Percentiles rank a stretch among this genome's conserved stretches.
These are phyloP conservation scores for Lithophane socia DNA, from an alignment of 2,888 invertebrate genomes.

Conservation along the genomic window DNA sequence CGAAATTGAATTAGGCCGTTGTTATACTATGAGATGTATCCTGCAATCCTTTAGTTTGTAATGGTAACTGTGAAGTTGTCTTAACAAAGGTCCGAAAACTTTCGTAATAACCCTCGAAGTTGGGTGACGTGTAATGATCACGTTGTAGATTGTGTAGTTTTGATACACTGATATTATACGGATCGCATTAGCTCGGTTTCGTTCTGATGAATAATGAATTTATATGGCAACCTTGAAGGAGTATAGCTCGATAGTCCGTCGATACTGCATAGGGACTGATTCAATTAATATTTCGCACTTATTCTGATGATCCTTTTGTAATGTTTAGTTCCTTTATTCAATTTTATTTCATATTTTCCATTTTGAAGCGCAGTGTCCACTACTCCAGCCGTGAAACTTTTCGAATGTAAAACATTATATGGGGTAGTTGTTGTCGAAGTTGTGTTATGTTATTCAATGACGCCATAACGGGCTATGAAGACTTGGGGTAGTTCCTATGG, in stretches of 20 bases:
- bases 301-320: not conserved
- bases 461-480: not conserved
- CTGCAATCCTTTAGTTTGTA: constrained; percentile 52
- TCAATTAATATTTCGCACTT: constrained; percentile 19
- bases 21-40: constrained; percentile 46
- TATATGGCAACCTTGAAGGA: constrained; percentile 23
- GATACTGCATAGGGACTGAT: constrained; percentile 10
- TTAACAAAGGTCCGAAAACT: constrained; percentile 53
- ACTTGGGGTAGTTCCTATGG: not conserved
- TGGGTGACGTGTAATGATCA: constrained; percentile 34
- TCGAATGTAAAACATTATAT: not conserved
- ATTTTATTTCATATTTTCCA: not conserved
- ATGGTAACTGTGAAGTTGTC: constrained; percentile 47
- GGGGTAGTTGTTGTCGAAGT: not conserved
- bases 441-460: constrained; percentile 1
- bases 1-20: constrained; percentile 53
- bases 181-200: constrained; percentile 10
- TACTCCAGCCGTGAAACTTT: not conserved
- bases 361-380: not conserved
- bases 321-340: not conserved
- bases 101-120: constrained; percentile 56
- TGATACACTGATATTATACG: constrained; percentile 20
- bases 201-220: constrained; percentile 45
- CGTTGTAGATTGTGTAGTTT: constrained; percentile 7
- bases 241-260: not conserved